Conservation (phyloP, 2,888 invertebrate genomes). For the Phyto melanocephala region DNA sequence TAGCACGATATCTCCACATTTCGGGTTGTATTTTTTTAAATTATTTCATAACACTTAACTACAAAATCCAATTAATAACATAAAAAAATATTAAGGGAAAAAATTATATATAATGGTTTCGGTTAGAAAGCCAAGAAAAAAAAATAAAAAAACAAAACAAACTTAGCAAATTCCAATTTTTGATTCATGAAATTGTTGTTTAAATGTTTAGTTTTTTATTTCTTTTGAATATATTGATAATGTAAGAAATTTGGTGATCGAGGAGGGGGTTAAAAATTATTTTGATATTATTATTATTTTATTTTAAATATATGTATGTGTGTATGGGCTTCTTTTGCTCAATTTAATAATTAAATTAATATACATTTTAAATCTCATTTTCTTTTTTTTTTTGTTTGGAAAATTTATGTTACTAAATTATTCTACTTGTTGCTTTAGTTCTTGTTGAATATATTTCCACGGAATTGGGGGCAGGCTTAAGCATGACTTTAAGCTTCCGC, state of each 20-base stretch:
- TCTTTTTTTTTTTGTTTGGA: not conserved
- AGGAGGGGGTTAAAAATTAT: not conserved
- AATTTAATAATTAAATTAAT: slow-evolving; percentile 32
- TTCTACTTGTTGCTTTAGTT: slow-evolving; percentile 28
- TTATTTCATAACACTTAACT: slow-evolving; percentile 42
- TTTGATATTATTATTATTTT: not conserved
- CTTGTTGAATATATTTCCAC: slow-evolving; percentile 23
- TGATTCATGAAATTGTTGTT: not conserved
- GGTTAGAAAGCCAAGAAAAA: not conserved
- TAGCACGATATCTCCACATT: slow-evolving; percentile 12
- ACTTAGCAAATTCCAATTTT: not conserved
- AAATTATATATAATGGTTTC: not conserved
- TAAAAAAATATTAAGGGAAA: not conserved
- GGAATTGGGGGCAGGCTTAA: slow-evolving; percentile 8
- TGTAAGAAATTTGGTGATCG: not conserved
- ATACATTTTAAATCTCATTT: slow-evolving; percentile 54
- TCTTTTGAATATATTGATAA: not conserved
- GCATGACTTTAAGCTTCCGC: slow-evolving; percentile 39
- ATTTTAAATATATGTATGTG: not conserved
- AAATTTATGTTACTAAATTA: slow-evolving; percentile 52
- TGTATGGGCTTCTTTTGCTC: not conserved
- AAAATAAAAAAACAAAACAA: not conserved
- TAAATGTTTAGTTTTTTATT: not conserved
- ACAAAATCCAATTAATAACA: slow-evolving; percentile 7
- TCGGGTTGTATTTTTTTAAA: not conserved